These are phyloP conservation scores for Delia radicum DNA, from an alignment of 1,140 invertebrate species.

Conservation along the genomic window DNA sequence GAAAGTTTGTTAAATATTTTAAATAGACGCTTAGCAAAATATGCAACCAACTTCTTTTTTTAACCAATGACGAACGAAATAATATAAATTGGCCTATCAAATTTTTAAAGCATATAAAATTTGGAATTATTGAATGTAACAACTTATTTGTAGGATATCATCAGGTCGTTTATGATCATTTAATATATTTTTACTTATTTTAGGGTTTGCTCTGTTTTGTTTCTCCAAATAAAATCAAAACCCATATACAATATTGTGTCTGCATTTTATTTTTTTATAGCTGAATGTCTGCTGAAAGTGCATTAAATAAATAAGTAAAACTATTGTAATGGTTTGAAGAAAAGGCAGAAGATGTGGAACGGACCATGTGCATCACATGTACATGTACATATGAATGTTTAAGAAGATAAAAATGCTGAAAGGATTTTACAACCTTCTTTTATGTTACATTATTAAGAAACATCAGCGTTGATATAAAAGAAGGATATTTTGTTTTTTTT, in stretches of 20 bases:
- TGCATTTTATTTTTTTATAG: background rate
- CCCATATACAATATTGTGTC: background rate
- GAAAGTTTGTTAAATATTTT: too few species aligned
- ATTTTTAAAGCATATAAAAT: too few species aligned
- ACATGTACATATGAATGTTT: background rate
- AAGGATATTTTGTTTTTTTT: background rate
- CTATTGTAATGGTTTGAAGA: background rate
- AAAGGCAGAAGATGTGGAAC: background rate
- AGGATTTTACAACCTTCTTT: background rate
- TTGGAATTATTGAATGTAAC: too few species aligned
- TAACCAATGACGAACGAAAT: too few species aligned
- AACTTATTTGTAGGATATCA: too few species aligned
- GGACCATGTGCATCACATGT: background rate
- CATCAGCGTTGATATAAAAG: background rate
- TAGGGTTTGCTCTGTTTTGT: too few species aligned
- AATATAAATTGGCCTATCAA: too few species aligned
- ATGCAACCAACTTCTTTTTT: too few species aligned
- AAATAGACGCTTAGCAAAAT: too few species aligned
- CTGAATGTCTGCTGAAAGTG: slow-evolving; percentile 16
- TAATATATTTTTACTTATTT: too few species aligned
- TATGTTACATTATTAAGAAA: background rate
- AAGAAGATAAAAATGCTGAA: background rate
- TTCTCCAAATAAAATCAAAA: background rate
- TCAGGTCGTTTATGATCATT: too few species aligned
- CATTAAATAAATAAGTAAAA: slow-evolving; percentile 24